Conservation (phyloP, 2,797 vertebrate species). For the Bucorvus abyssinicus region DNA sequence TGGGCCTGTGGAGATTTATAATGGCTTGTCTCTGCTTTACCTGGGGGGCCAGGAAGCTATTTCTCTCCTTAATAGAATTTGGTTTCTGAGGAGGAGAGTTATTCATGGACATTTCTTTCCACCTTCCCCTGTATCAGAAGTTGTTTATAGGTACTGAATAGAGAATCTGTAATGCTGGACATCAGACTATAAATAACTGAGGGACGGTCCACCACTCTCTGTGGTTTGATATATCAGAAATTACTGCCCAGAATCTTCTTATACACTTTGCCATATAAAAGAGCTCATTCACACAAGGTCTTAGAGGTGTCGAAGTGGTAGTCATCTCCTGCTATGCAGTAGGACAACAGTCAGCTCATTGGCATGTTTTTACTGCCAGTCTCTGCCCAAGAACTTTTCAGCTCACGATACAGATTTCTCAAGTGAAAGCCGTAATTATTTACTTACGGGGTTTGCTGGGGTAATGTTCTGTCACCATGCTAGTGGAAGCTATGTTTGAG, state of each 20-base stretch:
- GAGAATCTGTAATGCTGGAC: neutral
- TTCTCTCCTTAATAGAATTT: neutral
- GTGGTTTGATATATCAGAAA: neutral
- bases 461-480: neutral
- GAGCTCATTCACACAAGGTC: neutral
- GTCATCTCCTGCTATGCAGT: neutral
- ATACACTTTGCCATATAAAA: neutral
- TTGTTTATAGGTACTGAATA: neutral
- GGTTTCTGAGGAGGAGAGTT: neutral
- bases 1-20: neutral
- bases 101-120: neutral
- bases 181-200: neutral
- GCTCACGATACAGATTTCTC: neutral
- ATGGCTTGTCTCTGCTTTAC: neutral
- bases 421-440: neutral
- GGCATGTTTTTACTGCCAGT: neutral
- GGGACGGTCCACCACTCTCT: neutral
- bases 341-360: neutral
- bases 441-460: neutral
- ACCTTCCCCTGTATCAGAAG: neutral
- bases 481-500: neutral
- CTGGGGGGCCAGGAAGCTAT: neutral
- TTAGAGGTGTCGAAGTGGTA: neutral
- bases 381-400: neutral
- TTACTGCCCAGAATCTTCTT: neutral